These are phyloP conservation scores for Epirrhoe tristata DNA, from an alignment of 2,888 invertebrate species.

Conservation along the genomic window DNA sequence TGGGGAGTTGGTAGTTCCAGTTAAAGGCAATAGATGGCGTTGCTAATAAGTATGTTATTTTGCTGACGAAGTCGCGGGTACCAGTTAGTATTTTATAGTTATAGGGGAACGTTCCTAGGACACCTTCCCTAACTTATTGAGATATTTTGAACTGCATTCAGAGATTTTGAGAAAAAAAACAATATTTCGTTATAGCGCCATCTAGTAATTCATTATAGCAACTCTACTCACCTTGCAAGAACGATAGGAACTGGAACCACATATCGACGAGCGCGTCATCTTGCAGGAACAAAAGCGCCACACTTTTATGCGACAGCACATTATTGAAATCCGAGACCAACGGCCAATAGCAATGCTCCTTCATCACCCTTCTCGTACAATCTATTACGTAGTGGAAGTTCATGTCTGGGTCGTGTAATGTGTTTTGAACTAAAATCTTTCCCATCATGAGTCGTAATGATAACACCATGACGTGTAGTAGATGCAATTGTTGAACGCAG, in stretches of 20 bases:
- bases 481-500: conserved; percentile 95
- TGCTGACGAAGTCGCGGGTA: no score
- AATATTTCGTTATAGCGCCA: not conserved
- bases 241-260: conserved; percentile 97
- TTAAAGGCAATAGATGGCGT: no score
- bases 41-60: no score
- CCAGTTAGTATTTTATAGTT: no score
- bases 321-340: conserved; percentile 98
- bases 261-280: conserved; percentile 95
- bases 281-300: conserved; percentile 95
- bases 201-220: not conserved
- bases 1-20: no score
- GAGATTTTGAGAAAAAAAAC: no score
- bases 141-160: no score
- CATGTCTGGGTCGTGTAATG: conserved; percentile 91
- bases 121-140: no score
- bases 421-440: conserved; percentile 94
- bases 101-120: no score
- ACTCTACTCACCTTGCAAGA: conserved; percentile 92
- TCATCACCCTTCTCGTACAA: conserved; percentile 96
- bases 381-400: conserved; percentile 97
- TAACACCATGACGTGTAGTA: conserved; percentile 97
- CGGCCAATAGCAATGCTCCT: conserved; percentile 99
- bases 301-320: conserved; percentile 96
- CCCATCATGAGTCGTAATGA: conserved; percentile 95